phyloP scores from a whole-genome alignment of 1,140 invertebrate genomes.

The Drosophila nigrodunni region DNA sequence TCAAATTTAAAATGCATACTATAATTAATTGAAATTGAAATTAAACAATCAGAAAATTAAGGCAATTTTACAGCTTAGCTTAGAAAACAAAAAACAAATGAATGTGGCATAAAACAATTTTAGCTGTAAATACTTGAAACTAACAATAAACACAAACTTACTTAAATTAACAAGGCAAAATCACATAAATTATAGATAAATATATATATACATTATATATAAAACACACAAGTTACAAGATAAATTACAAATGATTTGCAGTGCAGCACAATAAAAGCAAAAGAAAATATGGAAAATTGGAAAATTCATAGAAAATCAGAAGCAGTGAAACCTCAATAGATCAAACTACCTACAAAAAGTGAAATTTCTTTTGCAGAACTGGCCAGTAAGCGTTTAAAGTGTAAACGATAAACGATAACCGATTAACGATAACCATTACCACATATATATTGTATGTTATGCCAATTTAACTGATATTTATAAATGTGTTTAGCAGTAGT shows the following conservation, averaged over 20 bases:
- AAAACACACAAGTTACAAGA: slow-evolving; percentile 43
- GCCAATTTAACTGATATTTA: slow-evolving; percentile 42
- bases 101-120: slow-evolving; percentile 47
- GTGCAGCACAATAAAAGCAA: slow-evolving; percentile 77
- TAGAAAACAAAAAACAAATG: slow-evolving; percentile 22
- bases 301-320: slow-evolving; percentile 4
- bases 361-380: slow-evolving; percentile 19
- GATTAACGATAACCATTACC: not conserved
- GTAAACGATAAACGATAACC: slow-evolving; percentile 8
- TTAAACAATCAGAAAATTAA: slow-evolving; percentile 34
- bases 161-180: slow-evolving; percentile 1
- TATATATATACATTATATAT: slow-evolving; percentile 1
- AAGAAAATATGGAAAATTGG: not conserved
- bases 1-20: not conserved
- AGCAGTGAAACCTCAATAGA: slow-evolving; percentile 42
- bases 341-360: slow-evolving; percentile 55
- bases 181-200: slow-evolving; percentile 23
- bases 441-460: slow-evolving; percentile 37
- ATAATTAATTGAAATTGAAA: not conserved
- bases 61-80: slow-evolving; percentile 53
- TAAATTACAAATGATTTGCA: slow-evolving; percentile 76
- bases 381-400: not conserved
- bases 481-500: slow-evolving; percentile 37
- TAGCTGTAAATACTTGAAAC: slow-evolving; percentile 45
- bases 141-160: slow-evolving; percentile 6